Base-by-base conservation (phyloP, 2,797 vertebrate species). In the Threskiornis aethiopicus region DNA sequence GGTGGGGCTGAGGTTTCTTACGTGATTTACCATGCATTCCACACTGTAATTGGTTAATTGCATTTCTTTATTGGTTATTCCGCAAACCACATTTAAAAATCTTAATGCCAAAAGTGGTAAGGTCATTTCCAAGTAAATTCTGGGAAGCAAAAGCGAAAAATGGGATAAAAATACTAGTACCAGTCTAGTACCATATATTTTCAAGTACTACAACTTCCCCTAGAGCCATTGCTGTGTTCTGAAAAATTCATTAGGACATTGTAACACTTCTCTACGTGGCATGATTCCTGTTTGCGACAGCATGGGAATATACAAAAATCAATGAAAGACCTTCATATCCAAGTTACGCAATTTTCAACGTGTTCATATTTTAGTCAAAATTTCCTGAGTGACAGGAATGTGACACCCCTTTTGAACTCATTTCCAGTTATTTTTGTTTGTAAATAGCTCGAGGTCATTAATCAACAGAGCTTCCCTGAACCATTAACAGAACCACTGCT, bases 351-450 rank as follows among this genome's bases (percentile, higher is more conserved):
- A 41, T 29, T 66, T 83, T 72, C 76, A 95, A 47, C 7, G 10
- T 94, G 84, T 90, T 51, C 72, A 35, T 49, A 39, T 73, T 93
- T 83, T 79, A 88, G 72, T 79, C 14, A 81, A 70, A 96, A 93
- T 73, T 80, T 39, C 66, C 33, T 11, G 12, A 86, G 69, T 83
- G 71, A 90, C 19, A 28, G 44, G 66, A 85, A 91, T 84, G 89
- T 86, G 62, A 90, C 59, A 72, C 26, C 47, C 29, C 41, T 89
- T 94, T 89, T 94, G 95, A 96, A 92, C 89, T 93, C 26, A 62
- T 55, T 91, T 94, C 90, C 93, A 94, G 85, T 81, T 96, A 89
- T 84, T 97, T 97, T 94, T 91, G 89, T 94, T 96, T 96, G 84
- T 90, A 93, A 94, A 94, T 91, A 91, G 47, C 81, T 85, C 31